Evolutionary conservation across 2,888 invertebrate genomes (phyloP).

Genomic region (Cremastinae sp.): DNA sequence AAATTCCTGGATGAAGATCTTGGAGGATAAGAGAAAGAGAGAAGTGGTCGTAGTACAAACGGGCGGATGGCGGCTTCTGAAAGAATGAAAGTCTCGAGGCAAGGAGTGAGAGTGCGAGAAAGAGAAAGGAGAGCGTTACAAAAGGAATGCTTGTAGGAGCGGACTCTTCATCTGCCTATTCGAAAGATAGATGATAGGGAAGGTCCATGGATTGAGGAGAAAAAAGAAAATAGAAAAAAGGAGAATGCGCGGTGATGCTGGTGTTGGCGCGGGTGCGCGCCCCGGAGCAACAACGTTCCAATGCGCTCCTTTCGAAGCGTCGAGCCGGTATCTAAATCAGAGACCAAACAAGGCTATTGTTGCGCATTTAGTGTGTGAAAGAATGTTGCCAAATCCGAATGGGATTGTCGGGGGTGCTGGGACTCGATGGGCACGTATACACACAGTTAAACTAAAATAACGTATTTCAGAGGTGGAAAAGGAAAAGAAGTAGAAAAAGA

Average conservation of each 20-base stretch:
- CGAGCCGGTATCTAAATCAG: constrained; percentile 75
- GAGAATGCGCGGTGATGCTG: constrained; percentile 46
- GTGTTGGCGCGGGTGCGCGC: constrained; percentile 44
- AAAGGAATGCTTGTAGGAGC: constrained; percentile 60
- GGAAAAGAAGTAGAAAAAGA: constrained; percentile 13
- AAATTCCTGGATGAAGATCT: constrained; percentile 64
- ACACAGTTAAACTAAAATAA: constrained; percentile 49
- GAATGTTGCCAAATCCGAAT: constrained; percentile 76
- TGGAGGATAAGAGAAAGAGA: constrained; percentile 54
- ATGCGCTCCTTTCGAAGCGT: constrained; percentile 60
- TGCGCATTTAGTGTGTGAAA: constrained; percentile 78
- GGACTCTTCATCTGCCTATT: constrained; percentile 62
- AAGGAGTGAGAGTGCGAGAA: constrained; percentile 36
- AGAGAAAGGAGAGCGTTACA: constrained; percentile 56
- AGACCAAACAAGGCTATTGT: constrained; percentile 78
- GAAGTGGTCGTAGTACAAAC: constrained; percentile 48
- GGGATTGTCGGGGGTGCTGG: constrained; percentile 51
- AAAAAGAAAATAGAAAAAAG: constrained; percentile 57
- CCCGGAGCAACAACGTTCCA: constrained; percentile 35
- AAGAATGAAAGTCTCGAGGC: constrained; percentile 41
- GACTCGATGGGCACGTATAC: constrained; percentile 28
- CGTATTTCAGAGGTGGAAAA: constrained; percentile 50
- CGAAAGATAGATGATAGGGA: constrained; percentile 66
- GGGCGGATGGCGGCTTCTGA: constrained; percentile 60
- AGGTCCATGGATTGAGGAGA: constrained; percentile 53